phyloP scores from a whole-genome alignment of 2,797 vertebrate species.

The Balearica regulorum region DNA sequence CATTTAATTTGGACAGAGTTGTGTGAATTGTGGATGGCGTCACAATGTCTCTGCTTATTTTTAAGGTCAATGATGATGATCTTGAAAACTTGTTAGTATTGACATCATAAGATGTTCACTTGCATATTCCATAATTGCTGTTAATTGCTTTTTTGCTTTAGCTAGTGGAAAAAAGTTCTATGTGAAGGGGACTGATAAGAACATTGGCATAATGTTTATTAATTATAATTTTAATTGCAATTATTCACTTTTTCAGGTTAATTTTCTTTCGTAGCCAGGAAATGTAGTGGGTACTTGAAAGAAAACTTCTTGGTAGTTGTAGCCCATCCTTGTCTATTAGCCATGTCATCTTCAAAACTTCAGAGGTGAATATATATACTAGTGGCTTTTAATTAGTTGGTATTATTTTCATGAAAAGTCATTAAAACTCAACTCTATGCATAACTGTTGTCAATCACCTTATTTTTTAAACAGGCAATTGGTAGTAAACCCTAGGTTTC shows the following conservation, averaged over 20 bases:
- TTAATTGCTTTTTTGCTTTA: not conserved
- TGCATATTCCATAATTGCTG: not conserved
- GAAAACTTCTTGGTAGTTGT: not conserved
- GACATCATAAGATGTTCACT: slow-evolving; percentile 32
- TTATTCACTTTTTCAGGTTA: not conserved
- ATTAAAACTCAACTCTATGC: not conserved
- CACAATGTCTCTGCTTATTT: slow-evolving; percentile 31
- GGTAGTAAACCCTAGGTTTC: not conserved
- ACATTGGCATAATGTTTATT: not conserved
- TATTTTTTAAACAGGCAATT: not conserved
- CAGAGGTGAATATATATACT: not conserved
- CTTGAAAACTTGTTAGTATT: slow-evolving; percentile 12
- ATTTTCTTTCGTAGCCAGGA: not conserved
- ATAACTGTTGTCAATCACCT: not conserved
- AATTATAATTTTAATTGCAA: not conserved
- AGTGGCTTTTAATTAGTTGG: not conserved
- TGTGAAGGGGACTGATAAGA: not conserved
- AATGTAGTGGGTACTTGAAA: not conserved
- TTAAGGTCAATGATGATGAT: slow-evolving; percentile 26
- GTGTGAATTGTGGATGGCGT: not conserved
- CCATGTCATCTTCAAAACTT: not conserved
- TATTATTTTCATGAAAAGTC: not conserved
- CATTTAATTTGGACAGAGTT: slow-evolving; percentile 14
- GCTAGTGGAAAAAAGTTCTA: not conserved
- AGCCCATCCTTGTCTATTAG: not conserved